Conservation (phyloP, 2,888 invertebrate genomes). For the Geophilus truncorum region DNA sequence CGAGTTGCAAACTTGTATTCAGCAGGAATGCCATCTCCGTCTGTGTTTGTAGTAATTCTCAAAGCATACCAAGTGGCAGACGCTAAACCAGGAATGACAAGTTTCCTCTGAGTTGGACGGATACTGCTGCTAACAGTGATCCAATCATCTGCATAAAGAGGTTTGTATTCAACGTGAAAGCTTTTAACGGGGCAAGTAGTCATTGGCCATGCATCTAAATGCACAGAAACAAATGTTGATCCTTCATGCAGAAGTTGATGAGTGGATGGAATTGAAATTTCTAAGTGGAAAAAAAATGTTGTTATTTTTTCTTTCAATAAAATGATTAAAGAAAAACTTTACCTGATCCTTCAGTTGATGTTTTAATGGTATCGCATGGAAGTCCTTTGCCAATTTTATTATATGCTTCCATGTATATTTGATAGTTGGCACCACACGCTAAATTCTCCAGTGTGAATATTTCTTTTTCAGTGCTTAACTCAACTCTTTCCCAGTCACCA, state of each 20-base stretch:
- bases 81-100: conserved; percentile 8
- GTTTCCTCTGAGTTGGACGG: conserved; percentile 6
- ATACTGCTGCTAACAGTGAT: background rate
- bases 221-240: background rate
- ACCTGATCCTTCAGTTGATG: background rate
- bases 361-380: background rate
- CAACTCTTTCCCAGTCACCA: background rate
- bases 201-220: conserved; percentile 22
- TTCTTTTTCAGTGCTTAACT: background rate
- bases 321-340: background rate
- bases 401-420: conserved; percentile 26
- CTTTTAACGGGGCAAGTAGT: conserved; percentile 5
- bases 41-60: background rate
- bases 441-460: conserved; percentile 15
- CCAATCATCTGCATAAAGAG: background rate
- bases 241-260: background rate
- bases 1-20: conserved; percentile 20
- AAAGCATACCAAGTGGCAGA: conserved; percentile 14
- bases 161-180: background rate
- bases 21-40: background rate
- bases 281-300: background rate
- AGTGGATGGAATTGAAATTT: background rate
- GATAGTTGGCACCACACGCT: background rate
- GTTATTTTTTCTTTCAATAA: too few relatives aligned
- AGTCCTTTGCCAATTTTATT: background rate